A percentile compares a stretch with the other conserved stretches of the same genome.
Conservation (phyloP, 2,113 vertebrate species). For the Epinephelus cyanopodus region DNA sequence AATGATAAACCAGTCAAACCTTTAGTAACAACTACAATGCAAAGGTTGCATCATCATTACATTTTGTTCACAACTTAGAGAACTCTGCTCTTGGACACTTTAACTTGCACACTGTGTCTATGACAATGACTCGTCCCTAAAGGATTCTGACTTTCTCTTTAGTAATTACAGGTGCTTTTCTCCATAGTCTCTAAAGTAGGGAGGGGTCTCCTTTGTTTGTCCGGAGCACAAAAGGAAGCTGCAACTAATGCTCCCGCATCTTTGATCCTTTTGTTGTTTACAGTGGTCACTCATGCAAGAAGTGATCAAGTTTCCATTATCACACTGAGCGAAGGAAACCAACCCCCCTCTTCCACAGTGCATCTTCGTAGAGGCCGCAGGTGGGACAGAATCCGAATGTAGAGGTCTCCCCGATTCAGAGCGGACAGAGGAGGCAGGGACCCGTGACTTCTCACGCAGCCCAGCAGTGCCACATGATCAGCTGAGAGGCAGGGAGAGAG, state of each 20-base stretch:
- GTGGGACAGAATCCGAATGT: slow-evolving; percentile 57
- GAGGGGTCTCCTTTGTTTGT: slow-evolving; percentile 58
- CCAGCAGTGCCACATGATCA: slow-evolving; percentile 52
- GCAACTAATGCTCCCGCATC: slow-evolving; percentile 56
- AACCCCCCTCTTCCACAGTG: slow-evolving; percentile 36
- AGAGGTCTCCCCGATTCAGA: slow-evolving; percentile 43
- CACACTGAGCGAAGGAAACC: slow-evolving; percentile 53
- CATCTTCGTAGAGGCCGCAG: slow-evolving; percentile 45
- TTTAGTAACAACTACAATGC: neutral
- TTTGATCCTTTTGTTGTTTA: slow-evolving; percentile 70
- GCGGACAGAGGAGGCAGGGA: slow-evolving; percentile 59
- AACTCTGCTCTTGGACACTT: neutral
- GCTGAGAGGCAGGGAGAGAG: slow-evolving; percentile 43
- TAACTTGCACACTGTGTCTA: neutral
- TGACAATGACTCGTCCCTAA: slow-evolving; percentile 11
- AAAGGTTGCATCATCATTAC: neutral
- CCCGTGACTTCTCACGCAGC: slow-evolving; percentile 72
- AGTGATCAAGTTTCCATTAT: slow-evolving; percentile 73
- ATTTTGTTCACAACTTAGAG: neutral
- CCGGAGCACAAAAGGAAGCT: slow-evolving; percentile 57
- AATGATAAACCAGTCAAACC: slow-evolving; percentile 22
- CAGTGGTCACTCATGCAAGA: slow-evolving; percentile 69
- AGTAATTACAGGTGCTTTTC: slow-evolving; percentile 56
- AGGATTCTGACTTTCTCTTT: slow-evolving; percentile 2
- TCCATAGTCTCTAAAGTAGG: slow-evolving; percentile 18